phyloP scores from a whole-genome alignment of 2,797 vertebrate species.

The Pseudochirops corinnae region DNA sequence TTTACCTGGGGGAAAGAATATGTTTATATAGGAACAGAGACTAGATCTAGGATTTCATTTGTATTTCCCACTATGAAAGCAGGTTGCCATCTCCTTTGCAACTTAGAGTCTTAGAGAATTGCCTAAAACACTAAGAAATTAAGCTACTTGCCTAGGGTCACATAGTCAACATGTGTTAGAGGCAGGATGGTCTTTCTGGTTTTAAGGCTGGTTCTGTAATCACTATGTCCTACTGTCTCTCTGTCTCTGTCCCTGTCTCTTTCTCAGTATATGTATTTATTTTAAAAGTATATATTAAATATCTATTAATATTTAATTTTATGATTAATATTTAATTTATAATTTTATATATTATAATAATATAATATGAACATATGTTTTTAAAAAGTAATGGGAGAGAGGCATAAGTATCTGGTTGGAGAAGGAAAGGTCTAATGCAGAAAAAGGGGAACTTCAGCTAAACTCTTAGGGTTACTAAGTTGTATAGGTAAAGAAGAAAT shows the following conservation, averaged over 20 bases:
- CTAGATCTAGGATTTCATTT: neutral
- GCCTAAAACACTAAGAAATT: neutral
- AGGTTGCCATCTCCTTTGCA: neutral
- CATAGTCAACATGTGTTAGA: neutral
- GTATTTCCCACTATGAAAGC: neutral
- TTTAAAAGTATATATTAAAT: too few relatives aligned
- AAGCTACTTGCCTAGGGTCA: neutral
- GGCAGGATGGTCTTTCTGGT: neutral
- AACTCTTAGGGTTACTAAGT: neutral
- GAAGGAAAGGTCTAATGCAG: neutral
- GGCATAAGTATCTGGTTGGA: neutral
- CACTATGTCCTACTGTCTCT: neutral
- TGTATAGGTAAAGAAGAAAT: neutral
- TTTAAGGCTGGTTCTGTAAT: neutral
- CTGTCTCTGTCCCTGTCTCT: neutral
- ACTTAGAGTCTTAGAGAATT: neutral
- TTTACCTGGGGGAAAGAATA: neutral
- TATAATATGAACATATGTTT: neutral
- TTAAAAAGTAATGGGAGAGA: neutral
- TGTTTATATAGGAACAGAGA: neutral
- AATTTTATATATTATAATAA: too few relatives aligned
- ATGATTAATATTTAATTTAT: too few relatives aligned
- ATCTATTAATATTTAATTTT: too few relatives aligned
- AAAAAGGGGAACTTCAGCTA: neutral
- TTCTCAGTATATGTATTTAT: neutral